Percentiles rank a stretch among this genome's conserved stretches.
These are phyloP conservation scores for Cassiopea andromeda DNA, from an alignment of 30 jellyfish, hydroid and myxozoan genomes.

Conservation along the genomic window DNA sequence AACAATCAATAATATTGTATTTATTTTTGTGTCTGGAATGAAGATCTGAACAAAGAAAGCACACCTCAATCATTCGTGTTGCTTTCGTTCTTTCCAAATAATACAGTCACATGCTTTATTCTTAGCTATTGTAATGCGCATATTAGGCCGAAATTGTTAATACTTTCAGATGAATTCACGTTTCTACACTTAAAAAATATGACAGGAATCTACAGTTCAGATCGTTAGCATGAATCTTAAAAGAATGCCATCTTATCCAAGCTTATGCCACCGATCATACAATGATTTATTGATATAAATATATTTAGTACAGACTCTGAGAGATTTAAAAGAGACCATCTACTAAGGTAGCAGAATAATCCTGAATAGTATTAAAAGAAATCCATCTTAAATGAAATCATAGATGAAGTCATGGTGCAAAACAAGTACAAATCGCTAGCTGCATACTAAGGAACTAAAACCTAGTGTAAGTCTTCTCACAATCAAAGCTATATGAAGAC, in stretches of 20 bases:
- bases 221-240: not conserved
- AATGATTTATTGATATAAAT: not conserved
- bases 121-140: not conserved
- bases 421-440: not conserved
- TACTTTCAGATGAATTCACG: not conserved
- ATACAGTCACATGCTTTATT: not conserved
- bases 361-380: not conserved
- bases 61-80: not conserved
- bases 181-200: not conserved
- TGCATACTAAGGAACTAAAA: too few relatives aligned
- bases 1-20: too few relatives aligned
- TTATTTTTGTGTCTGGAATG: too few relatives aligned
- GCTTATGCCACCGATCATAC: not conserved
- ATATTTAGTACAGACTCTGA: not conserved
- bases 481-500: too few relatives aligned
- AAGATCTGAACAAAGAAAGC: not conserved
- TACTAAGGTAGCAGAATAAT: not conserved
- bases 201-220: not conserved
- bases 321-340: not conserved
- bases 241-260: slow-evolving; percentile 1
- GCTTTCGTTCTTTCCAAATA: not conserved
- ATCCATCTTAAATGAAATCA: not conserved
- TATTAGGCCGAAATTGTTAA: not conserved
- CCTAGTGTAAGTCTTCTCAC: too few relatives aligned
- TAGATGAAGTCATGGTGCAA: not conserved